Evolutionary conservation across 1,140 invertebrate species (phyloP), one percentile per base, ranked within the genome.

Genomic region (Parasteatoda tepidariorum): DNA sequence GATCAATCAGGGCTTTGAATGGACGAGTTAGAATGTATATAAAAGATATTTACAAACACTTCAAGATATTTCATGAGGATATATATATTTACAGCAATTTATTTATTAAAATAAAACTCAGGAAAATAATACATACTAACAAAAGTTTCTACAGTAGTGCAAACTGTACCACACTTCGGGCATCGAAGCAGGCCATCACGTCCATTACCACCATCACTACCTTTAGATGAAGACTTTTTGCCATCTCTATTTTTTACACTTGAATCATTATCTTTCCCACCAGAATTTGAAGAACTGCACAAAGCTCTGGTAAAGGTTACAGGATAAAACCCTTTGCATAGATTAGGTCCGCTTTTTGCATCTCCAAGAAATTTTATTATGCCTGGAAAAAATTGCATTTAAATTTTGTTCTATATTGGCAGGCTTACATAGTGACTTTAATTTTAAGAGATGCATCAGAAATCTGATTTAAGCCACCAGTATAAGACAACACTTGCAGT

Each of bases 141-240:
- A 91, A 98, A 97, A 7, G 96, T 97, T 90, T 98, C 97, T 71
- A 98, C 96, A 90, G 98, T 96, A 15, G 95, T 97, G 89, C 96
- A 98, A 71, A 96, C 95, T 90, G 97, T 96, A 0, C 96, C 97
- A 90, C 97, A 98, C 90, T 98, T 97, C 7, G 97, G 97, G 89
- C 97, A 98, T 28, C 92, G 92, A 0, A 96, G 90, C 4, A 93
- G 93, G n/a, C 86, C 86, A 28, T 91, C 91, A 57, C 90, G 89
- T 41, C 85, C 85, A 55, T 85, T 85, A 26, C 85, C 74, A 55
- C 84, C 78, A 74, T 22, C 31, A 41, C 68, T 34, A 62, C 71
- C 64, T 22, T 54, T 59, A 4, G 67, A 41, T 18, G 81, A 83
- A 9, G 62, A 64, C n/a, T 74, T 74, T 2, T 68, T 59, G 18